Conservation (phyloP, 2,797 vertebrate species). For the Onychomys leucogaster region DNA sequence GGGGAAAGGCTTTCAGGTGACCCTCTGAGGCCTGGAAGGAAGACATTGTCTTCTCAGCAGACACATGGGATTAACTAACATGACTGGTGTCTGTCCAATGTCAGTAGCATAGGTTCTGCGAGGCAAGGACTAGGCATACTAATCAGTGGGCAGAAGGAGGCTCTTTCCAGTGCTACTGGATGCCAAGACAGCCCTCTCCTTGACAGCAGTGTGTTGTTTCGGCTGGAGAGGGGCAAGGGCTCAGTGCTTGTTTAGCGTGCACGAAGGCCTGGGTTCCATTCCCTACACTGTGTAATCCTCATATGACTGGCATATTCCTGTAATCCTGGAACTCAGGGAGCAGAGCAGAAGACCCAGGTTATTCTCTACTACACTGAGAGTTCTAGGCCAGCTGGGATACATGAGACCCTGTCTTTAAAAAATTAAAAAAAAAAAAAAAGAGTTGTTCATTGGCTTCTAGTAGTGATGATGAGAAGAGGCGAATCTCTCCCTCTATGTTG, state of each 20-base stretch:
- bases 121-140: neutral
- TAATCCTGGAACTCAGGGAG: neutral
- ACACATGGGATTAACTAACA: neutral
- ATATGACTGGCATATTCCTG: neutral
- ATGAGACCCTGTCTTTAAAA: neutral
- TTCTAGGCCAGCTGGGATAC: neutral
- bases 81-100: neutral
- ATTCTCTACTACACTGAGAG: neutral
- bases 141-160: fast-evolving
- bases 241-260: neutral
- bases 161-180: neutral
- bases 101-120: neutral
- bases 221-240: neutral
- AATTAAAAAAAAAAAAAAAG: neutral
- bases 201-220: neutral
- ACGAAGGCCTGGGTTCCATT: neutral
- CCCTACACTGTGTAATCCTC: neutral
- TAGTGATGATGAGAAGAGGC: too few species aligned
- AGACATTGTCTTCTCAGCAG: neutral
- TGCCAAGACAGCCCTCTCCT: neutral
- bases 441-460: neutral
- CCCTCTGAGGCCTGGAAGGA: neutral
- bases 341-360: neutral
- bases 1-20: neutral
- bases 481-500: neutral